Evolutionary conservation across 2,888 invertebrate genomes (phyloP), one percentile per base, ranked within the genome.

Genomic region (Candidula unifasciata): DNA sequence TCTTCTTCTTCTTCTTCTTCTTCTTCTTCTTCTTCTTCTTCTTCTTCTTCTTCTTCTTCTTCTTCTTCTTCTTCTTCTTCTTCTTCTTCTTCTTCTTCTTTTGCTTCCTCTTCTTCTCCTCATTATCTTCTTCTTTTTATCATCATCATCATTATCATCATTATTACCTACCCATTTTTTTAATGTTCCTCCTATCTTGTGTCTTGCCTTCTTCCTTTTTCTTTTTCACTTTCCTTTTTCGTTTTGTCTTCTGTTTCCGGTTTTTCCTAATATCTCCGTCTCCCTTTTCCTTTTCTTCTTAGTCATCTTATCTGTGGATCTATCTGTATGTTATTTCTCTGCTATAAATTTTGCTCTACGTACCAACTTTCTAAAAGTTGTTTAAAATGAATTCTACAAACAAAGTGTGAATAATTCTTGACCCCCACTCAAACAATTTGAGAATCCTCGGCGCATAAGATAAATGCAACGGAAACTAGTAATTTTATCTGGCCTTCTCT

Each of bases 1-100:
- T n/a, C 71, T 71, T 3, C 33, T 71, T n/a, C 71, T 71, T 10
- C 71, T 71, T n/a, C 71, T 71, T n/a, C 71, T 71, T 35, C 71
- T 71, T n/a, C 71, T 71, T 35, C 71, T 71, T 35, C 35, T 71
- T n/a, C 71, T 71, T 35, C 71, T 71, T 35, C 71, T 71, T n/a
- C 71, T 71, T 35, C 71, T 71, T 35, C 71, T 71, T n/a, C 71
- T 71, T 35, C 71, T 71, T 35, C 71, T 66, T 68, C 68, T 68
- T 18, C 37, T 37, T 44, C 68, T 69, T 33, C 52, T 30, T 54
- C 71, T 69, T 10, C 52, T 27, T 57, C 30, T 73, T 57, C 57
- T 30, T 57, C 81, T 81, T 57, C 37, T 57, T 54, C 73, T 71
- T 60, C 60, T 33, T 81, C 73, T 73, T 21, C 73, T 37, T 57